Conservation (phyloP, 2,113 vertebrate genomes). For the Numenius arquata region DNA sequence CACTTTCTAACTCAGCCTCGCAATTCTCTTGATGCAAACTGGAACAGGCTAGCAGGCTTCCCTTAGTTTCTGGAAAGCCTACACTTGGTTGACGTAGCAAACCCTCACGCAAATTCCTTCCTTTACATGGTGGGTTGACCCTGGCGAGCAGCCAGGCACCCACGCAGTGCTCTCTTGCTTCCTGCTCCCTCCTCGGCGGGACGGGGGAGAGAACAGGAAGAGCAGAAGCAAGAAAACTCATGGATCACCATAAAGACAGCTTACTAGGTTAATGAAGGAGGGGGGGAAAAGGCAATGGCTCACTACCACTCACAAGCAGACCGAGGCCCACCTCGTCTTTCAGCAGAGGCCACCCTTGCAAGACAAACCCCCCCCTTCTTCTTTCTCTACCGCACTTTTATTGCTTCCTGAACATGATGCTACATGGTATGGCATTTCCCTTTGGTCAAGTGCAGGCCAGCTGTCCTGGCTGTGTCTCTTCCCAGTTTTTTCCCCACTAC, state of each 20-base stretch:
- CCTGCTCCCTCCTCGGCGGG: not conserved
- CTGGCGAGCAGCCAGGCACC: not conserved
- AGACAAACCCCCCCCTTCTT: not conserved
- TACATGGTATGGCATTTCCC: not conserved
- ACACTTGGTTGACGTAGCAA: not conserved
- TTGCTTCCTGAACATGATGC: not conserved
- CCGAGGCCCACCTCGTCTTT: not conserved
- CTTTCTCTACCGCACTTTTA: no score
- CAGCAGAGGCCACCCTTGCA: not conserved
- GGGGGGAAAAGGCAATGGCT: fast-evolving
- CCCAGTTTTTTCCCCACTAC: not conserved
- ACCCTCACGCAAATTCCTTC: not conserved
- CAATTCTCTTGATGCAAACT: not conserved
- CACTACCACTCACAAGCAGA: not conserved
- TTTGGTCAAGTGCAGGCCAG: not conserved
- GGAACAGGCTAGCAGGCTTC: not conserved
- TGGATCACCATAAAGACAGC: not conserved
- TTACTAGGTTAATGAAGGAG: not conserved
- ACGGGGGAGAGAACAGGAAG: not conserved
- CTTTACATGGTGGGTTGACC: not conserved
- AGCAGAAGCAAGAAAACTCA: not conserved
- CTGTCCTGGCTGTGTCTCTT: not conserved
- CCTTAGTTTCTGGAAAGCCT: not conserved
- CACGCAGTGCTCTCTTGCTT: not conserved
- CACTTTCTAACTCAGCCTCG: not conserved